Base-by-base conservation (phyloP, 2,797 vertebrate species). In the Typhlichthys subterraneus region DNA sequence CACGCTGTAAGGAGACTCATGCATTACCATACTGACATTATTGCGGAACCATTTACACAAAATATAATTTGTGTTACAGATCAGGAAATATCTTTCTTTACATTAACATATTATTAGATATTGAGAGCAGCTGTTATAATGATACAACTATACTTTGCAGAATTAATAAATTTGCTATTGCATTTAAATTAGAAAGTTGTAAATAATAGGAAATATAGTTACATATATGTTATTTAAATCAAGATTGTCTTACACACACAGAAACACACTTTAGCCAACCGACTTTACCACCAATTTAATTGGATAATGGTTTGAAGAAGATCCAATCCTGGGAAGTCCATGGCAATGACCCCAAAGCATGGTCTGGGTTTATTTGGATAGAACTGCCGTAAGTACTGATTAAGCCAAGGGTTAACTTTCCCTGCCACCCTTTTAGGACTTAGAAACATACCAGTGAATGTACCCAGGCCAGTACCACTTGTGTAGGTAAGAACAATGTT, bases 271-370 rank as follows among this genome's bases (percentile, higher is more conserved):
- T n/a, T 48, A 19, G 5, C 45, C n/a, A 10, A 12, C 0, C 14
- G 9, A 54, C 2, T 66, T 38, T 70, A 76, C 67, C 53, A 84
- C 62, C 12, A 45, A 69, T 89, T 90, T 15, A 87, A 55, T 12
- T 57, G 52, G 12, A 81, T 76, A 8, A 88, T 15, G 10, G 64
- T 80, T 60, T 86, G 80, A 55, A 91, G 83, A 61, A 91, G 86
- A 52, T 87, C 77, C 29, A 88, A 1, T 19, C 84, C 80, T 3
- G 87, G 88, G 68, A 82, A 88, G 63, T 90, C 86, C 85, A 83
- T 88, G 57, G 88, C 84, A 51, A 87, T 68, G 56, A 88, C 55
- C 6, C 84, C 87, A 31, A 88, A 80, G 73, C 85, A 85, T 1
- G 75, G 61, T 33, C 59, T 67, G 55, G 69, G 76, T 0, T 77